Base-by-base conservation (phyloP, 2,797 vertebrate species). In the Mormyrus hasselquistii region DNA sequence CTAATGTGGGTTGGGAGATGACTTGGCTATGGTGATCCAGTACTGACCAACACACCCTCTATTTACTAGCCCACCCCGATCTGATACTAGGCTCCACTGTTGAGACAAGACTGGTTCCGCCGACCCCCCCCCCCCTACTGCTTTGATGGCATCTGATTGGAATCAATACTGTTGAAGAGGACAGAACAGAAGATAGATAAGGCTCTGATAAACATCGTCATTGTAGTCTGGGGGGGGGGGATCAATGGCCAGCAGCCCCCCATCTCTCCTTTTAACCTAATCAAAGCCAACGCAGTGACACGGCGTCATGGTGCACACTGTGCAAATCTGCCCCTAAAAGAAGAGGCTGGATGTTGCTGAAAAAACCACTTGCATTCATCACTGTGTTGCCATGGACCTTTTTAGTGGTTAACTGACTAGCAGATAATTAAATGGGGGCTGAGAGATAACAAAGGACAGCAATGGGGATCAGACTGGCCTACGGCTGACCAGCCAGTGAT, bases 91-190 rank as follows among this genome's bases (percentile, higher is more conserved):
- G 3, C 90, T 93, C 92, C 90, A 91, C 87, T 92, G 88, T 90
- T 94, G 92, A 91, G 52, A 90, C 88, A 29, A 88, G 91, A 93
- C 94, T 90, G 69, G 94, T 94, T 94, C 92, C 86, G 1, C 90
- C 84, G 91, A 91, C 93, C 92, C 93, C 93, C 94, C 25, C 38
- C 82, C 92, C 92, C 90, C 2, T 4, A 90, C 92, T 92, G 91
- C 92, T 92, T 94, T 95, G 95, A 93, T 94, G 91, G 91, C 82
- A 89, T 55, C 65, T 95, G 94, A 95, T 95, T 94, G 94, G 92
- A 93, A 95, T 95, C 95, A 95, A 92, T 94, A 86, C 86, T 41
- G 52, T 59, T 57, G 82, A 87, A 44, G 53, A 38, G 53, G 29
- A 57, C 2, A 91, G 91, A 59, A 91, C 91, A 92, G 86, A 86